Evolutionary conservation across 2,888 invertebrate genomes (phyloP), one percentile per base, ranked within the genome.

Genomic region (Amphimallon solstitiale): DNA sequence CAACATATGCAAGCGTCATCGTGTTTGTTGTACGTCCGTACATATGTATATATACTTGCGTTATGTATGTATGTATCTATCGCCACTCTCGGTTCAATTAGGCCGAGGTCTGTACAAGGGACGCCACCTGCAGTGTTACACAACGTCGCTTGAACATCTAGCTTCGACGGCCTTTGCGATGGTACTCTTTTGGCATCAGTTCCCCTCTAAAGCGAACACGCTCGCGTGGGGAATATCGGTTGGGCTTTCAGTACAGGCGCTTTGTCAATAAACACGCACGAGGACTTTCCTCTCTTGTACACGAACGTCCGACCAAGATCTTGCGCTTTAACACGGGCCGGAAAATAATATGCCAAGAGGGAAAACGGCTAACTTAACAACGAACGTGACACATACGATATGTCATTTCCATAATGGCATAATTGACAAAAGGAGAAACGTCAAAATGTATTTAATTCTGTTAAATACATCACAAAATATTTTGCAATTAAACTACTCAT

Each of bases 1-100:
- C 72, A 74, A 70, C 68, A 70, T 71, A 66, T 71, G 66, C 73
- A 70, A 70, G 73, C 77, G 75, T 73, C 73, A 69, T 65, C 73
- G 63, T 71, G 74, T 73, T 54, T 37, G 17, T 37, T 38, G 15
- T 15, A 35, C 14, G 14, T 14, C 14, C 34, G 10, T 14, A 12
- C 10, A 54, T 19, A 19, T 17, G 15, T 37, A 38, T 19, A 29
- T 29, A 29, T 29, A 9, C 5, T 12, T 15, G 37, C 15, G 46
- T 6, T 48, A 12, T 10, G 5, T 17, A 19, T 19, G 45, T 10
- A 19, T 19, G 7, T 45, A 15, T 45, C 19, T 45, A 15, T 45
- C 45, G 45, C 45, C n/a, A 21, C 17, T 19, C 19, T 38, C n/a
- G 14, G 9, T 19, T 54, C 21, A 54, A 54, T 54, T 54, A 54